Base-by-base conservation (phyloP, 1,140 invertebrate species). In the Drosophila funebris region DNA sequence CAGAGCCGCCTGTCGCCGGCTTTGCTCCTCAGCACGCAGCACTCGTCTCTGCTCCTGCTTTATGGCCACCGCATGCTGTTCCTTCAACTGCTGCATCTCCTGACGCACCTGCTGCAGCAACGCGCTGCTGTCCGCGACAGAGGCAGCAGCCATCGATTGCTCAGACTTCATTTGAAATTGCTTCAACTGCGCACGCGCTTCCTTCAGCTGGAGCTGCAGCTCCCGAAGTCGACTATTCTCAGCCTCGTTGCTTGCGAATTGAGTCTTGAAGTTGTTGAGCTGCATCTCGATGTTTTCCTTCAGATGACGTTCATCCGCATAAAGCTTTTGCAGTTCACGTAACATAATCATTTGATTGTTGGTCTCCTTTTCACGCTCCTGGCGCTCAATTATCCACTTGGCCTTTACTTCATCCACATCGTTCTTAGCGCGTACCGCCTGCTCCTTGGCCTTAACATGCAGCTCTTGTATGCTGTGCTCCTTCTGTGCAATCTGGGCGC, bases 301-400 rank as follows among this genome's bases (percentile, higher is more conserved):
- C 2, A 90, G 81, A 54, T 92, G 93, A 22, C 95, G 92, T 76
- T 96, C 95, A 44, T 94, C 93, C 1, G 93, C 91, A 14, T 95
- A 85, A 5, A 95, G 82, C 82, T 94, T 94, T 77, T 96, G 95
- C 1, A 95, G 85, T 90, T 96, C 95, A 60, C 94, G 93, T 14
- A 91, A 92, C 94, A 95, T 95, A 4, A 95, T 92, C 44, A 94
- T 93, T 92, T 96, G 94, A 88, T 97, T 95, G 58, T 93, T 94
- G 62, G 95, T 95, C 88, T 97, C 96, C 78, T 95, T 96, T 85
- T 97, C 96, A 60, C 95, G 92, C 73, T 97, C 96, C 77, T 96
- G 94, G 36, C 96, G 94, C 83, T 96, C 95, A 76, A 95, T 94
- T 5, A 94, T 94, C 76, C 96, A 93, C 90, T 95, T 95, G 37